phyloP scores from a whole-genome alignment of 2,888 invertebrate genomes.

The Callyntrura sp. region DNA sequence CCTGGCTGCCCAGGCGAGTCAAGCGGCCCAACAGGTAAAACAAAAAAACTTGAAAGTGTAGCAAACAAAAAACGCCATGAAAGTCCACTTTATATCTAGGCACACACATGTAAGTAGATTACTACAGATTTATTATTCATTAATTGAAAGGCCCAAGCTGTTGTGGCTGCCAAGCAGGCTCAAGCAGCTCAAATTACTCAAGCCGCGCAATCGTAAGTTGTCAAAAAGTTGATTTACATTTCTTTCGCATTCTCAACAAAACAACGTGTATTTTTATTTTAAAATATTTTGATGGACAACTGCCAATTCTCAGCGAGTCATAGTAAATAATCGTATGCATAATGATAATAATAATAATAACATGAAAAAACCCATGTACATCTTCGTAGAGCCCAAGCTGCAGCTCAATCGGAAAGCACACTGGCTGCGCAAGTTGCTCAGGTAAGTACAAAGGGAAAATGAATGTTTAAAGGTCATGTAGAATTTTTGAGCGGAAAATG shows the following conservation, averaged over 20 bases:
- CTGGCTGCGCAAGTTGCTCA: slow-evolving; percentile 82
- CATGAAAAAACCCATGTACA: too few species aligned
- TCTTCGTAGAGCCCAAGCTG: slow-evolving; percentile 83
- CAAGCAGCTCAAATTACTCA: slow-evolving; percentile 82
- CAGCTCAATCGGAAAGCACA: slow-evolving; percentile 81
- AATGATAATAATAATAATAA: too few species aligned
- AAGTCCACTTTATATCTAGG: too few species aligned
- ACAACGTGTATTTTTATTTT: background rate
- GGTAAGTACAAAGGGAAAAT: too few species aligned
- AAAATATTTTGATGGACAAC: background rate
- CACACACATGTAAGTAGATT: too few species aligned
- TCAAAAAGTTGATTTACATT: background rate
- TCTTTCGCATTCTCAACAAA: too few species aligned
- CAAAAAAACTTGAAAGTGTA: background rate
- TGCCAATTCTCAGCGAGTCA: too few species aligned
- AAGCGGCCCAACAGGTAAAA: slow-evolving; percentile 80
- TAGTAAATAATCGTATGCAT: too few species aligned
- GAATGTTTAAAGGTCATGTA: too few species aligned
- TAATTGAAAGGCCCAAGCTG: slow-evolving; percentile 81
- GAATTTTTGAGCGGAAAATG: background rate
- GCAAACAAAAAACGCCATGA: too few species aligned
- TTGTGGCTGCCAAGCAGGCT: slow-evolving; percentile 82
- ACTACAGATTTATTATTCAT: slow-evolving; percentile 32
- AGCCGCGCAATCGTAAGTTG: slow-evolving; percentile 65
- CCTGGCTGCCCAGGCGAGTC: slow-evolving; percentile 80